Base-by-base conservation (phyloP, 2,797 vertebrate species). In the Gallinago solitaria region DNA sequence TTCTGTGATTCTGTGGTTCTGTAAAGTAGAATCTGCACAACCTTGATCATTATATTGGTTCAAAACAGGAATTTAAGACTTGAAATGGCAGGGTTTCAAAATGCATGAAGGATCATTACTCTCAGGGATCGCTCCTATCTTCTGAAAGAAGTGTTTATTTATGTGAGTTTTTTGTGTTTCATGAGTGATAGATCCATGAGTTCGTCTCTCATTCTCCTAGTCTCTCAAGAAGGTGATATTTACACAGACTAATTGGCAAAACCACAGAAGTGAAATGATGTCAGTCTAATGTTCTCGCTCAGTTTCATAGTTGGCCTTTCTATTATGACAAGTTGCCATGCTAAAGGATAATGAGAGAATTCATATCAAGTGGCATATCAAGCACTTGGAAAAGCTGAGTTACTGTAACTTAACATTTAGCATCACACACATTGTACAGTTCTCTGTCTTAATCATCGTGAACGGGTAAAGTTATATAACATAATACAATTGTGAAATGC, bases 161-260 rank as follows among this genome's bases (percentile, higher is more conserved):
- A 27, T 47, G 2, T 53, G 35, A 47, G 1, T 0, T 39, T 77
- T 78, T 87, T 48, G 10, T 79, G 6, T 79, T 93, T 56, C 21
- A 28, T 67, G 37, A 82, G 16, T 79, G 74, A 84, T 18, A 73
- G 54, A 35, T 47, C 33, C 54, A 32, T 21, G 30, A 11, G 11
- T 68, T 91, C 9, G 1, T 61, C 24, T 82, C 30, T 89, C 45
- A 33, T 68, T 95, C 41, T 86, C 57, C 16, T 45, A 30, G n/a
- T 76, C 74, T 74, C 71, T 77, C 37, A 77, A 74, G 51, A 41
- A 70, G 48, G 35, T 90, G 75, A 25, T 97, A 91, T 97, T 97
- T 97, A 90, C 94, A 88, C 19, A 97, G 78, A 91, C 13, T 97
- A 97, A 97, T 94, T 97, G 92, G 80, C 67, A 97, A 95, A 95